Evolutionary conservation across 35 echinoderm and acorn worm species (phyloP), one percentile per base, ranked within the genome.

Genomic region (Chiridota heheva): DNA sequence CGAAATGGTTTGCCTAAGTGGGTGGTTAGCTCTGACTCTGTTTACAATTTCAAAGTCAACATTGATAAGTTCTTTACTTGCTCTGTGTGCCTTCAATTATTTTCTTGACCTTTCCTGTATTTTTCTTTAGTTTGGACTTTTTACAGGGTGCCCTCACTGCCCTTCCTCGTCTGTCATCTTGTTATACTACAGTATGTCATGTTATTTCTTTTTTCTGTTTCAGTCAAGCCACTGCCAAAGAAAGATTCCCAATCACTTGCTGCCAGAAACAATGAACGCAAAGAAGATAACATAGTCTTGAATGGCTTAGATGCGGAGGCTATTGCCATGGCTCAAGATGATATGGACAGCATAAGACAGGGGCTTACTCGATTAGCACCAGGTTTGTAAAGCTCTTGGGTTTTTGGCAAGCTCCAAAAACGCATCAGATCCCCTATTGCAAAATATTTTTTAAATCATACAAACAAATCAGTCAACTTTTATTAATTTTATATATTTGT

Each of bases 221-320:
- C 20, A 63, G 8, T 10, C 26, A 67, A 10, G 60, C 38, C 18
- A 70, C 24, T 70, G 35, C 16, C 15, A 42, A 70, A 48, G 80
- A 37, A 8, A 33, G 36, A 60, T 34, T 36, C 26, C 38, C 32
- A 37, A 17, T 24, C 42, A 29, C 32, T 18, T 31, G 66, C 28
- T 48, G 26, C 43, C 30, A 46, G 35, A 15, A 20, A 41, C 28
- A 15, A 48, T n/a, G 41, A 67, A 40, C 30, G 60, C 26, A 73
- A 63, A 22, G 35, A 88, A 36, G 77, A 57, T 28, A 73, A 83
- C 18, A 75, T 93, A 5, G 73, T 93, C 29, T 60, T 93, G 43
- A 93, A 83, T 84, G 90, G 90, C 3, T 83, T 83, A 80, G 90
- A 76, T 39, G 90, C 91, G 3, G 86, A 95, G 63, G 86, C 74